Evolutionary conservation across 2,797 vertebrate species (phyloP), one percentile per base, ranked within the genome.

Genomic region (Ptychobarbus kaznakovi): DNA sequence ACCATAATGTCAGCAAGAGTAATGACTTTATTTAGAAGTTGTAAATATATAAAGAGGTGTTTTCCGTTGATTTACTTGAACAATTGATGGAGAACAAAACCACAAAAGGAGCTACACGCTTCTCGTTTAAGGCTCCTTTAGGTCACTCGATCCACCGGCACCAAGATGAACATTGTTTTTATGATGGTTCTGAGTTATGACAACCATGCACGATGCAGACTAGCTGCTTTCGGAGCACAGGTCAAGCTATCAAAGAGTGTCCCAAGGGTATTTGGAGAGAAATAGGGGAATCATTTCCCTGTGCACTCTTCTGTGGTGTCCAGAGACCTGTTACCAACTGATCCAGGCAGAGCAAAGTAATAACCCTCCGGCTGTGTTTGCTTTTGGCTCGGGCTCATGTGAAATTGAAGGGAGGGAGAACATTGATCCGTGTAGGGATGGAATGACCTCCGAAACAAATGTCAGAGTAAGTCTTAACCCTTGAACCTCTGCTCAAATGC

Each of bases 1-100:
- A 93, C 92, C 90, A 87, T 73, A 90, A 88, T 83, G 94, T 92
- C 94, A 94, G 76, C 86, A 88, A 92, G 94, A 95, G 90, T 92
- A 89, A 95, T 92, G 75, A 90, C 87, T 90, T 93, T 90, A 94
- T 95, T 95, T 94, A 89, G 90, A 87, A 82, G 89, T 90, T 92
- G 93, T 95, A 95, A 95, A 95, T 95, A 93, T 94, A 92, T 94
- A 94, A 95, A 92, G 86, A 92, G 91, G 81, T 90, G 35, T 89
- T 92, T 88, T 83, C 82, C 74, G 90, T 94, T 94, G 93, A 95
- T 94, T 95, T 94, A 95, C 92, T 90, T 88, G 80, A 91, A 92
- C 93, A 94, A 94, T 94, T 93, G 89, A 85, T 25, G 74, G 49
- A 65, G 80, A 80, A 70, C 87, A 75, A 78, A 90, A 87, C 86